Evolutionary conservation across 2,113 vertebrate genomes (phyloP), one percentile per base, ranked within the genome.

Genomic region (Aleadryas rufinucha): DNA sequence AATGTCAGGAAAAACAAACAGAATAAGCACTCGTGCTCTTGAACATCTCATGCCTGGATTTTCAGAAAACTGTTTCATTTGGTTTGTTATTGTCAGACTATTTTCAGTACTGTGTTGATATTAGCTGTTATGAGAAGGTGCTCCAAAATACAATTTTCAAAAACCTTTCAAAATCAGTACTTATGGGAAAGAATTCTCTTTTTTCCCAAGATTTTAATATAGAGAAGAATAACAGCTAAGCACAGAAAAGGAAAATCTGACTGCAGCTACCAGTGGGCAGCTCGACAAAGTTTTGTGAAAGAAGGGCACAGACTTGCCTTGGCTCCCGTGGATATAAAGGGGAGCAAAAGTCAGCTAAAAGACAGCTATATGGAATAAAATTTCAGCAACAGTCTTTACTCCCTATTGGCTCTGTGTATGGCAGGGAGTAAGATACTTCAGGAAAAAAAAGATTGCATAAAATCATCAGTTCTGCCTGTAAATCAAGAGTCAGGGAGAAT

Each of bases 391-490:
- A 44, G 8, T 50, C 26, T 30, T 64, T 79, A n/a, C 35, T 86
- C 13, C 13, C 11, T 84, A 1, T 33, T 57, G 31, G 12, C 13
- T 28, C 23, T 4, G 0, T 21, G 6, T 59, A 17, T 0, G 2
- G 28, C 16, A 37, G 42, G 6, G 23, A 84, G 6, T 22, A 57
- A 86, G 26, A 31, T 50, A 35, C 11, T 91, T 41, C 61, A 13
- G 44, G 59, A 9, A 64, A 64, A 56, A 86, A 87, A 87, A 42
- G 7, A 7, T n/a, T 53, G 24, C 17, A 70, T 63, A n/a, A 74
- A 80, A 65, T 89, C 37, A 26, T 57, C 5, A 3, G 12, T 57
- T 94, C 17, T 69, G 33, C n/a, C 28, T 57, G 45, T 64, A 83
- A 84, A 84, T 10, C 12, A 35, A 22, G 19, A 88, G 31, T 28